Evolutionary conservation across 2,113 vertebrate genomes (phyloP), one percentile per base, ranked within the genome.

Genomic region (Crotalus horridus): DNA sequence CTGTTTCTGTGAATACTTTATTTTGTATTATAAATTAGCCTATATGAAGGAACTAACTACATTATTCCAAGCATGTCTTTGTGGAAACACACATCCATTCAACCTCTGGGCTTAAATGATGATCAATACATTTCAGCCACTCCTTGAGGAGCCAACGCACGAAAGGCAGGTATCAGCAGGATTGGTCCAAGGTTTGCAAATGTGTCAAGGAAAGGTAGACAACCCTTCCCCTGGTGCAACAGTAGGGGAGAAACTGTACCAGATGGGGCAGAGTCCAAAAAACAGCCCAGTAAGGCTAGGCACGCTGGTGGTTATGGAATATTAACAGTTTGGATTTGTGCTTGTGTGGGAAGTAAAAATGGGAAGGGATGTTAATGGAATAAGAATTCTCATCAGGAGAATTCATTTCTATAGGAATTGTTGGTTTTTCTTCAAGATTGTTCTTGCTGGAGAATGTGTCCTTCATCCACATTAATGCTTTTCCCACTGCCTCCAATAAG

Each of bases 401-500:
- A 24, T 51, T 24, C 12, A 39, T 39, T 91, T 55, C 69, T 85
- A 74, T 86, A 61, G 15, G 33, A 87, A 17, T 61, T 8, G 1
- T n/a, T 15, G 48, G 23, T 11, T 85, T 87, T 59, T 95, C 94
- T 74, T 89, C 23, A 23, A 92, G 3, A 56, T 93, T 95, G 55
- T 46, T 89, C 90, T 90, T 85, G 94, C 89, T 74, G 0, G 0
- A 56, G 29, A 93, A 61, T 93, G 85, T 91, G 92, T 95, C 96
- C 93, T 92, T 93, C 95, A 96, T 94, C 69, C 91, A 94, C 92
- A 56, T 48, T 81, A 46, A 54, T 15, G 1, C 43, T 48, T 51
- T 3, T 17, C 58, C 17, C 51, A 48, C 74, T 21, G 33, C 56
- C 59, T 64, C 33, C 29, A 93, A 89, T 95, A 93, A 97, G 92